phyloP scores from a whole-genome alignment of 2,888 invertebrate species.

The Euproctis similis region DNA sequence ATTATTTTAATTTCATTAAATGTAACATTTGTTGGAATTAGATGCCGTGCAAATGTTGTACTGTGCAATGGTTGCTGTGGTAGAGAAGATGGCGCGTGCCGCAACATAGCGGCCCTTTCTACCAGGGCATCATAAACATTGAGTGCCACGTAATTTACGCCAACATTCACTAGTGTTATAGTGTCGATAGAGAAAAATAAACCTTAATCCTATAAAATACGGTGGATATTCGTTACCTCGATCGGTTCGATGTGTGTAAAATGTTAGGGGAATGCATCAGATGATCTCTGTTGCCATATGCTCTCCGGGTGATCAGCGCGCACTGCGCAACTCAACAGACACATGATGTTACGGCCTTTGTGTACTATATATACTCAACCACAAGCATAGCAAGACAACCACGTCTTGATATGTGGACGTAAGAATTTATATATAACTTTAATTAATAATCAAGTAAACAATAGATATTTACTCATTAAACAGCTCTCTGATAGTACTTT shows the following conservation, averaged over 20 bases:
- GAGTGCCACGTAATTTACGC: too few species aligned
- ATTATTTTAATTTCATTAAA: too few species aligned
- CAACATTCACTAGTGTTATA: too few species aligned
- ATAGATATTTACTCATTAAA: too few species aligned
- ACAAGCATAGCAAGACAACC: constrained; percentile 26
- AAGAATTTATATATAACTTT: too few species aligned
- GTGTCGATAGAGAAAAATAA: too few species aligned
- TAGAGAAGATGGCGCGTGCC: constrained; percentile 67
- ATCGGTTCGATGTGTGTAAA: constrained; percentile 15
- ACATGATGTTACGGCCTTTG: constrained; percentile 55
- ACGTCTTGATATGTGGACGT: too few species aligned
- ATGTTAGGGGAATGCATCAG: constrained; percentile 40
- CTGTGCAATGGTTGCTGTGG: constrained; percentile 10
- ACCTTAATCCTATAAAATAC: constrained; percentile 1
- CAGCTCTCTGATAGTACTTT: too few species aligned
- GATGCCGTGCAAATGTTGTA: too few species aligned
- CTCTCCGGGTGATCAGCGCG: constrained; percentile 64
- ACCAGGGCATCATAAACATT: constrained; percentile 50
- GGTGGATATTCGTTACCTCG: constrained; percentile 19
- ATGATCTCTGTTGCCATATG: constrained; percentile 41
- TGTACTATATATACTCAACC: constrained; percentile 16
- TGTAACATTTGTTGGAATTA: too few species aligned
- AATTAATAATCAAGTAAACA: too few species aligned
- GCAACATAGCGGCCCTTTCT: constrained; percentile 59
- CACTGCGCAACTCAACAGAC: constrained; percentile 74